Conservation (phyloP, 2,797 vertebrate genomes). For the Labroides dimidiatus region DNA sequence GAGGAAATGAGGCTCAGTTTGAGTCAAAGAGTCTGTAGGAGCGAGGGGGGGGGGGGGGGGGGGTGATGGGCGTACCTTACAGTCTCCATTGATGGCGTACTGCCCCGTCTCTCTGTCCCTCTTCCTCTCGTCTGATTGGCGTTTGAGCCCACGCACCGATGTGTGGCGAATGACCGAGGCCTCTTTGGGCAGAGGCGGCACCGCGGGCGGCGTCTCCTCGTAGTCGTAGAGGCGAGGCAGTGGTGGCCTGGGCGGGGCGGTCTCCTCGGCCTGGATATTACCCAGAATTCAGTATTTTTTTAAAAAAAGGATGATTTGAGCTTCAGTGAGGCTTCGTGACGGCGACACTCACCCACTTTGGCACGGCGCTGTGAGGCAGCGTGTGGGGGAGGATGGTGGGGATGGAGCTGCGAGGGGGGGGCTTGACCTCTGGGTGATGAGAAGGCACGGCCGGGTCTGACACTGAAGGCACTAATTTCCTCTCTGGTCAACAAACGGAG, state of each 20-base stretch:
- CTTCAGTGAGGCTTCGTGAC: too few species aligned
- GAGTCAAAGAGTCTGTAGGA: too few species aligned
- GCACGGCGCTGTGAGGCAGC: slow-evolving; percentile 73
- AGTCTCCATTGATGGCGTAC: slow-evolving; percentile 88
- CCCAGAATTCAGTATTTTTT: not conserved
- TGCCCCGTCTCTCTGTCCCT: slow-evolving; percentile 91
- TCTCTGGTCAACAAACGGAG: slow-evolving; percentile 81
- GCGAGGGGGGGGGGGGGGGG: too few species aligned
- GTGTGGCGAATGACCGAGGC: slow-evolving; percentile 94
- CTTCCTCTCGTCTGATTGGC: slow-evolving; percentile 96
- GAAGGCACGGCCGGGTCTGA: slow-evolving; percentile 91
- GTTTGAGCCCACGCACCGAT: slow-evolving; percentile 94
- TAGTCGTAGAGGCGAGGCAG: slow-evolving; percentile 93
- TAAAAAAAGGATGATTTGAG: too few species aligned
- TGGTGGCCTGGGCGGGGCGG: slow-evolving; percentile 92
- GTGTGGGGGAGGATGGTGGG: slow-evolving; percentile 73
- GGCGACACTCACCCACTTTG: slow-evolving; percentile 88
- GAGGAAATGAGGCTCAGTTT: not conserved
- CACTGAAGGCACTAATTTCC: slow-evolving; percentile 94
- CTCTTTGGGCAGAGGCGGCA: slow-evolving; percentile 93
- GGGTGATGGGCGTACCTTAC: slow-evolving; percentile 55
- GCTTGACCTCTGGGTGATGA: slow-evolving; percentile 82
- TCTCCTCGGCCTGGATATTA: slow-evolving; percentile 84
- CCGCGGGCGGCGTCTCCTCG: slow-evolving; percentile 91
- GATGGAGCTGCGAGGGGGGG: slow-evolving; percentile 82